Base-by-base conservation (phyloP, 2,888 invertebrate species). In the Onthophagus sagittarius region DNA sequence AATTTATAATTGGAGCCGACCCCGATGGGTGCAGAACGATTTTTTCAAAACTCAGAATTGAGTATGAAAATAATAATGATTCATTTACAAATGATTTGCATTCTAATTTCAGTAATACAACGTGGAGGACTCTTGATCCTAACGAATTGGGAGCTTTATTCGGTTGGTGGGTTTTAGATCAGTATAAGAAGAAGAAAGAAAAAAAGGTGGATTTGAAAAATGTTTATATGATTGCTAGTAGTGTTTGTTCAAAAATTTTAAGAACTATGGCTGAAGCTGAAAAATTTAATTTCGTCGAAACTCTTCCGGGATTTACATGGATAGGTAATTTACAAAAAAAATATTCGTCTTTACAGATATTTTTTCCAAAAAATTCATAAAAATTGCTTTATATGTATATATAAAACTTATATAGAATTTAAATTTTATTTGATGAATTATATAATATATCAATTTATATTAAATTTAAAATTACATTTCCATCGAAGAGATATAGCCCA, bases 271-370 rank as follows among this genome's bases (percentile, higher is more conserved):
- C 94, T 0, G 87, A 89, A 69, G 89, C 88, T 0, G 94, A 95
- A 82, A 97, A 95, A 2, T 93, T 93, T 73, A 88, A 91, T 79
- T 90, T 91, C 77, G 85, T 88, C 76, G 98, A 99, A 86, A 99
- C 99, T 0, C 88, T 99, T 71, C 99, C 99, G 0, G 99, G 99
- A 0, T 99, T 99, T 84, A 99, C 99, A 83, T 99, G 98, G 98
- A 98, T 99, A 95, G 99, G 96, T 87, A 76, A 83, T 4, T 13
- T 64, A 13, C n/a, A 15, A 23, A 15, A 15, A 64, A 23, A 23
- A 23, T 23, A n/a, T n/a, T n/a, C n/a, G n/a, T n/a, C n/a, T n/a
- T n/a, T n/a, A n/a, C n/a, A n/a, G n/a, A n/a, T n/a, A n/a, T n/a
- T n/a, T n/a, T n/a, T n/a, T n/a, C n/a, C n/a, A n/a, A n/a, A n/a